Evolutionary conservation across 2,888 invertebrate species (phyloP).

Genomic region (Tenthredo amoena): DNA sequence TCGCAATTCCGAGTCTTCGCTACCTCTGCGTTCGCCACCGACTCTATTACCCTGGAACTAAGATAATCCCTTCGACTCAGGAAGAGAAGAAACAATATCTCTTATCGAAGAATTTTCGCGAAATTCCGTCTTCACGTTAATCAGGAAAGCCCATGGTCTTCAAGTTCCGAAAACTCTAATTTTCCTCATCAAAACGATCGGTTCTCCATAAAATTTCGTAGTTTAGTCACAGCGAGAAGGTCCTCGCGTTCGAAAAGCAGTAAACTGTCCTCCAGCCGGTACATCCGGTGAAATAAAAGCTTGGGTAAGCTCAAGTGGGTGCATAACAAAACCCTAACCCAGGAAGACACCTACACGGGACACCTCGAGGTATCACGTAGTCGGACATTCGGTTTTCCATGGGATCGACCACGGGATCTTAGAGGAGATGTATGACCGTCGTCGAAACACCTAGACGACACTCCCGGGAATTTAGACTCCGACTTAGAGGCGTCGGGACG

Average conservation of each 20-base stretch:
- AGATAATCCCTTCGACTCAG: conserved; percentile 33
- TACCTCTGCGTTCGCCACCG: conserved; percentile 50
- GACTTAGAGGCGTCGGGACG: not conserved
- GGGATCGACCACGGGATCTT: conserved; percentile 40
- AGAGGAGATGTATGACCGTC: conserved; percentile 60
- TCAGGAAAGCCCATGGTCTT: not conserved
- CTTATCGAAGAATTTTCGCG: not conserved
- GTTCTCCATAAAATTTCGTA: not conserved
- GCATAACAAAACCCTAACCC: not conserved
- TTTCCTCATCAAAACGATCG: not conserved
- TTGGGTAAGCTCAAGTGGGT: not conserved
- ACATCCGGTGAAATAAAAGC: not conserved
- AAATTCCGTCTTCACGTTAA: not conserved
- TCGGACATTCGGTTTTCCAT: conserved; percentile 11
- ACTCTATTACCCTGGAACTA: conserved; percentile 44
- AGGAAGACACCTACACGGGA: not conserved
- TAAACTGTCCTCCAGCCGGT: not conserved
- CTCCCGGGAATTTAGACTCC: conserved; percentile 46
- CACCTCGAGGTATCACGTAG: conserved; percentile 3
- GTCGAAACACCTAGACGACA: conserved; percentile 56
- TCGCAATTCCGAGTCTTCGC: conserved; percentile 67
- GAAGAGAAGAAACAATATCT: no score
- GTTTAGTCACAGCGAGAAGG: not conserved
- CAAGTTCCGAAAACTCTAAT: not conserved
- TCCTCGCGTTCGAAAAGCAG: not conserved